Base-by-base conservation (phyloP, 1,140 invertebrate genomes). In the Leptopilina clavipes region DNA sequence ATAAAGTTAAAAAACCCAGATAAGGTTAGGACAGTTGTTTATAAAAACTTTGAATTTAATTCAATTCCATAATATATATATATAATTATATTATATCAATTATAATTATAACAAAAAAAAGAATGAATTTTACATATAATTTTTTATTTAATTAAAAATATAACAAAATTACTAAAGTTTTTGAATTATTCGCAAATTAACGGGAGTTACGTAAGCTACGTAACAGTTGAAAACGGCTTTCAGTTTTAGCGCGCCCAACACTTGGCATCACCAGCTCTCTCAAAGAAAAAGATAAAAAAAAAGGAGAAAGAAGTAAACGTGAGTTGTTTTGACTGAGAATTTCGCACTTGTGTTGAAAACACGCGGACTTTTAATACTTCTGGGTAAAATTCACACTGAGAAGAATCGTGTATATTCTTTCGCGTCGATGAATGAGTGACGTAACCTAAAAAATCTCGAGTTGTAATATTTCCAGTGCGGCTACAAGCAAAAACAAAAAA, bases 351-450 rank as follows among this genome's bases (percentile, higher is more conserved):
- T 14, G 59, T 65, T 65, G 59, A 65, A 65, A 37, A 65, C 59
- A 65, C 25, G 25, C 12, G 59, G 7, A 65, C 22, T 65, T 65
- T 31, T 31, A 31, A 65, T 65, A 65, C 19, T 25, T 8, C 25
- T 14, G 10, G 19, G 25, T 31, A 22, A 65, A 65, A 65, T 65
- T 65, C 25, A 22, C 59, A 22, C 25, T 22, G 37, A 40, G 6
- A 40, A 40, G 37, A 40, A 8, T 31, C 25, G 25, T 31, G 25
- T 40, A 40, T 40, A 9, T 40, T 40, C 37, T 40, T 40, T 65
- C 74, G 78, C 76, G 70, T 43, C 72, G 73, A 70, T 83, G 81
- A 83, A 83, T 81, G 82, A 83, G 80, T 79, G 79, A 83, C 77
- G 82, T 81, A 83, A 83, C 74, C 77, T 81, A 43, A 79, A 76